Base-by-base conservation (phyloP, 2,113 vertebrate genomes). In the Salvator merianae region DNA sequence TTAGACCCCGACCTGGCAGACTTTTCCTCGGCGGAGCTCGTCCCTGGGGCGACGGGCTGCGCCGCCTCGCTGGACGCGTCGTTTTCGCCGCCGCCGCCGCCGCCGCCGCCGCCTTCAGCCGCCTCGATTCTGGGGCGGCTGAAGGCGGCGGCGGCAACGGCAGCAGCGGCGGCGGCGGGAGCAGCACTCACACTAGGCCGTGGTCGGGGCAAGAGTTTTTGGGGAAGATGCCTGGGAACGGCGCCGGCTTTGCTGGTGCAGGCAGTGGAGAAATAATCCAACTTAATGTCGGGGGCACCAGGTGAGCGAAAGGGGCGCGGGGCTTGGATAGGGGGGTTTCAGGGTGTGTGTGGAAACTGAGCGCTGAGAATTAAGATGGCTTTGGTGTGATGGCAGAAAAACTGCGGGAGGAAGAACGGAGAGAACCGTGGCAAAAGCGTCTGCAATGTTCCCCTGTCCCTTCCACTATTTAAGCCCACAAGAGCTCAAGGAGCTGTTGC, bases 221-320 rank as follows among this genome's bases (percentile, higher is more conserved):
- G 88, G 88, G 82, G 71, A 96, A 94, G 91, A 98, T 98, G 97
- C 97, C 97, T 53, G 95, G 96, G 87, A 96, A 95, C 84, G 96
- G 96, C 84, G 96, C 92, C 93, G 88, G 86, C 85, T 72, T 95
- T 28, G 91, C 94, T 24, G 93, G 97, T 24, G 93, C 97, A 4
- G 97, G 96, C 70, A 96, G 97, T 90, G 98, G 97, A 72, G 98
- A 99, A 92, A 99, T 99, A 89, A 97, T 98, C 89, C 98, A 99
- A 95, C 92, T 99, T 26, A 99, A 99, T 91, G 98, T 99, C 86
- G 98, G 98, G 30, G 98, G 98, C 62, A 98, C 97, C 81, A 96
- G 98, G 98, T 99, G 93, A 93, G 94, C 14, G 13, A 8, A 0
- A 40, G 7, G 30, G 9, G 59, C 2, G 7, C 12, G n/a, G 70